Base-by-base conservation (phyloP, 2,888 invertebrate species). In the Leptinotarsa haldemani region DNA sequence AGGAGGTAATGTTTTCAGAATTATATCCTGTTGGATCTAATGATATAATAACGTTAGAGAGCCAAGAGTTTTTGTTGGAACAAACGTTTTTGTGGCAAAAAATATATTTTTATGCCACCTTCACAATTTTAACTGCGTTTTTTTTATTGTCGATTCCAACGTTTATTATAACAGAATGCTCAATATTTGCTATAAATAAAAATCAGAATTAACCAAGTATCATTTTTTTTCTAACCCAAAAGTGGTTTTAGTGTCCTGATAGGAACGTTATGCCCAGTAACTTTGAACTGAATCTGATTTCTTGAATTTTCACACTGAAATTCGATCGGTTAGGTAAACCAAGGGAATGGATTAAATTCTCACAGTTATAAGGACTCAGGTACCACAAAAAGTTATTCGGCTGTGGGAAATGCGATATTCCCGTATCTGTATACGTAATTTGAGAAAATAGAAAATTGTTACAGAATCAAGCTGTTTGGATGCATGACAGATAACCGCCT, bases 291-390 rank as follows among this genome's bases (percentile, higher is more conserved):
- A 40, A 40, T 40, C 25, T 4, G 9, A 9, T 9, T 40, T 61
- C 40, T 61, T 16, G 25, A 30, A 3, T 61, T 61, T 40, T 30
- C 30, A 25, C 61, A 25, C 7, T 61, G 61, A n/a, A 61, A 61
- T 25, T 40, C 40, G 30, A 61, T 61, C 15, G 0, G n/a, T 30
- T 30, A 7, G n/a, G 61, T 30, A n/a, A 25, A 30, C n/a, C 40
- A 4, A 40, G 40, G 16, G 61, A 61, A 13, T 16, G 40, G 18
- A n/a, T n/a, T 40, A 16, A 61, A n/a, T 61, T 61, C 61, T 61
- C 61, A 40, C 61, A 61, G 61, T 61, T 61, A n/a, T 61, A 61
- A 61, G 61, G 30, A 61, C 61, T 61, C 61, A 9, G 61, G 61
- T 61, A 61, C 61, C 61, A n/a, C 61, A 40, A 61, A 61, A 61